Evolutionary conservation across 92 coral and sea anemone species (phyloP).

Genomic region (Isaurus tuberculatus): DNA sequence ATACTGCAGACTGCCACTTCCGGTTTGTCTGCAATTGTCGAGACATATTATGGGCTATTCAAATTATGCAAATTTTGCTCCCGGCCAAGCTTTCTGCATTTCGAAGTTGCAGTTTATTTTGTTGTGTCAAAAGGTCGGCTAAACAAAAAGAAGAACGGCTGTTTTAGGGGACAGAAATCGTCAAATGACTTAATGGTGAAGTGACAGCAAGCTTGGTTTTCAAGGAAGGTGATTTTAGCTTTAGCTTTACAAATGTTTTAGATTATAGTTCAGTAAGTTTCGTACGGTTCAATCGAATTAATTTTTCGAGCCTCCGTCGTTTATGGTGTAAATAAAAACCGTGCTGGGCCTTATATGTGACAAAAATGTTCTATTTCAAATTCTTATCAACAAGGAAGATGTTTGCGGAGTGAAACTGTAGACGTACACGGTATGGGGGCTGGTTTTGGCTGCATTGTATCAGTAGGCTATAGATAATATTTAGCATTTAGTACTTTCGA

Average conservation of each 20-base stretch:
- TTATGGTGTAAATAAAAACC: neutral
- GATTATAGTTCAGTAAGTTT: neutral
- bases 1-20: slow-evolving; percentile 3
- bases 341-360: neutral
- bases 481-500: neutral
- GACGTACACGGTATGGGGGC: neutral
- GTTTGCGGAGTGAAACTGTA: neutral
- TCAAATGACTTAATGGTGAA: slow-evolving; percentile 41
- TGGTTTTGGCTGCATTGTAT: neutral
- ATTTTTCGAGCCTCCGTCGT: neutral
- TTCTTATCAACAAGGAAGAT: neutral
- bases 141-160: neutral
- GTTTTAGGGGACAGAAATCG: slow-evolving; percentile 20
- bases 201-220: neutral
- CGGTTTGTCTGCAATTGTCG: neutral
- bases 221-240: no score
- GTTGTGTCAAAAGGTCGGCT: slow-evolving; percentile 42
- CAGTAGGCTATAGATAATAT: neutral
- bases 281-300: neutral
- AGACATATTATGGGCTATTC: slow-evolving; percentile 21
- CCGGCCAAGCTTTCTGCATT: neutral
- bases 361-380: neutral
- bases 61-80: slow-evolving; percentile 22
- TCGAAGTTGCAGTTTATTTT: neutral
- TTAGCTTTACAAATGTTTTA: neutral